Evolutionary conservation across 2,113 vertebrate genomes (phyloP).

Genomic region (Mohoua ochrocephala): DNA sequence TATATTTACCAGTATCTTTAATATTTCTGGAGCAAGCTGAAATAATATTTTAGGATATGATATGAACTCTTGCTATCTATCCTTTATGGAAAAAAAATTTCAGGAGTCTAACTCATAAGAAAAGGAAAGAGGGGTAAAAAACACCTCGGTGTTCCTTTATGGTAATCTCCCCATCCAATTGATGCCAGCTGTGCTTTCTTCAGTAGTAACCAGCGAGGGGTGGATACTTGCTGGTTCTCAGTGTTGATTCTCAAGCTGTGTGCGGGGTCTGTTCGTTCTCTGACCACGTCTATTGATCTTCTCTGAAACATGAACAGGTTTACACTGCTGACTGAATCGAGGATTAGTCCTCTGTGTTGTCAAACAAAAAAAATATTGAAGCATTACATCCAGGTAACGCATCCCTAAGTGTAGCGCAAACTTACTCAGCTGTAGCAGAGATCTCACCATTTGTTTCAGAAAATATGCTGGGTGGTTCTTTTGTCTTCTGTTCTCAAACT

Average conservation of each 20-base stretch:
- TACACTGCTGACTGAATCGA: background rate
- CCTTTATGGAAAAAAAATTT: background rate
- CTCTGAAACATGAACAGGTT: background rate
- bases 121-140: background rate
- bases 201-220: background rate
- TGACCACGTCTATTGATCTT: background rate
- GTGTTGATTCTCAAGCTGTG: background rate
- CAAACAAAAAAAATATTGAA: background rate
- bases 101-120: background rate
- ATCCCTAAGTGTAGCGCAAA: background rate
- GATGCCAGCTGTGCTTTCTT: background rate
- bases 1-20: background rate
- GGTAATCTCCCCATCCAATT: background rate
- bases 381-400: background rate
- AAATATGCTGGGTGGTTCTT: background rate
- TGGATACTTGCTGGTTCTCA: background rate
- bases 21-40: background rate
- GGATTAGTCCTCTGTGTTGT: background rate
- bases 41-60: background rate
- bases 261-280: background rate
- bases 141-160: background rate
- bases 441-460: background rate
- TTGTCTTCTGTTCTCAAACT: background rate
- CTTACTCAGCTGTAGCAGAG: background rate
- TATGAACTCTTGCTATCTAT: background rate